Conservation (phyloP, 2,113 vertebrate species). For the Pteronura brasiliensis region DNA sequence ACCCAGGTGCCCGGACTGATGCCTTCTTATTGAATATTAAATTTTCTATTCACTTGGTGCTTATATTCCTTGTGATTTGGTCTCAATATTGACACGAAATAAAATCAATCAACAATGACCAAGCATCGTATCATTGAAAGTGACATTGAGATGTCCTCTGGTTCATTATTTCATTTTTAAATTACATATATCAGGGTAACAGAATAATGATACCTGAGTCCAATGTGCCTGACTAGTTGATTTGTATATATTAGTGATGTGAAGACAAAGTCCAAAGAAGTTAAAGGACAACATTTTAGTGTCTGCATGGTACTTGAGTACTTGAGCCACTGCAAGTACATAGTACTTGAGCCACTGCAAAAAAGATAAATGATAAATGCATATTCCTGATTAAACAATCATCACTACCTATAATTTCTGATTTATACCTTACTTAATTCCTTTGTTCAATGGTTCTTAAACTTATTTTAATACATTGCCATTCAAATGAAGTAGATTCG, state of each 20-base stretch:
- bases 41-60: background rate
- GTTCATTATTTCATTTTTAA: background rate
- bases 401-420: background rate
- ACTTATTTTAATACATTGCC: background rate
- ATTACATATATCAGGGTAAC: background rate
- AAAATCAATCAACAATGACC: background rate
- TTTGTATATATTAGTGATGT: background rate
- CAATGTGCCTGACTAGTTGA: background rate
- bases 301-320: background rate
- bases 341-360: background rate
- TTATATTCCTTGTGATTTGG: background rate
- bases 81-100: background rate
- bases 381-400: slow-evolving; percentile 2
- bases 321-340: background rate
- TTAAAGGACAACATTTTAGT: background rate
- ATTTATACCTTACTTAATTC: background rate
- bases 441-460: background rate
- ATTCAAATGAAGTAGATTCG: background rate
- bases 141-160: background rate
- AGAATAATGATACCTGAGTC: background rate
- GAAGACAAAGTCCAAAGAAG: background rate
- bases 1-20: background rate
- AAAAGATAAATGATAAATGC: background rate
- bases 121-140: background rate
- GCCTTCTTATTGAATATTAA: background rate